Conservation (phyloP, 2,888 invertebrate genomes). For the Plebejus argus region DNA sequence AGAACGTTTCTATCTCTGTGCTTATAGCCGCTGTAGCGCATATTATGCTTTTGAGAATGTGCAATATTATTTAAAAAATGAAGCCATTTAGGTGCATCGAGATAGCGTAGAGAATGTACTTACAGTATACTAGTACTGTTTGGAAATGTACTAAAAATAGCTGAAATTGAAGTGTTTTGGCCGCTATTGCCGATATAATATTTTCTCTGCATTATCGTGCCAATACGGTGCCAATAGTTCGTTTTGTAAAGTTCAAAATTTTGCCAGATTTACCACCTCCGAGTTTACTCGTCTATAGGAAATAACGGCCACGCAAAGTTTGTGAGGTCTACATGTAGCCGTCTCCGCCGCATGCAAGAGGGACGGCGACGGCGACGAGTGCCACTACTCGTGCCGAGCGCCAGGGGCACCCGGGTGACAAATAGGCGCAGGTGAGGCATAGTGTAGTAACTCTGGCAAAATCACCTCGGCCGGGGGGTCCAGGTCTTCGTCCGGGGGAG, state of each 20-base stretch:
- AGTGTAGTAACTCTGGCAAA: conserved; percentile 79
- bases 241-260: conserved; percentile 53
- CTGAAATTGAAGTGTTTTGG: conserved; percentile 49
- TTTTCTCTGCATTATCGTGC: conserved; percentile 37
- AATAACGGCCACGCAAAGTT: conserved; percentile 74
- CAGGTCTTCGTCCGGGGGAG: conserved; percentile 71
- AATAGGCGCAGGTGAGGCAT: conserved; percentile 68
- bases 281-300: conserved; percentile 51
- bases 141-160: conserved; percentile 26
- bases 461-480: conserved; percentile 78
- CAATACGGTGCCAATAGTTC: conserved; percentile 56
- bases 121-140: conserved; percentile 13
- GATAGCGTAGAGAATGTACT: conserved; percentile 16
- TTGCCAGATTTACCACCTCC: conserved; percentile 75
- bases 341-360: conserved; percentile 69
- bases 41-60: not conserved
- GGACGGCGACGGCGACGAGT: conserved; percentile 62
- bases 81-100: conserved; percentile 26
- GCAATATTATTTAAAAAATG: conserved; percentile 13
- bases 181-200: conserved; percentile 73
- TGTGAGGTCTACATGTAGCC: conserved; percentile 67
- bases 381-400: conserved; percentile 54
- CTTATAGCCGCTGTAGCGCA: conserved; percentile 9
- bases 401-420: conserved; percentile 69
- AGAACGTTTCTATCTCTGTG: not conserved